Conservation (phyloP, 1,140 invertebrate species). For the Bombus breviceps region DNA sequence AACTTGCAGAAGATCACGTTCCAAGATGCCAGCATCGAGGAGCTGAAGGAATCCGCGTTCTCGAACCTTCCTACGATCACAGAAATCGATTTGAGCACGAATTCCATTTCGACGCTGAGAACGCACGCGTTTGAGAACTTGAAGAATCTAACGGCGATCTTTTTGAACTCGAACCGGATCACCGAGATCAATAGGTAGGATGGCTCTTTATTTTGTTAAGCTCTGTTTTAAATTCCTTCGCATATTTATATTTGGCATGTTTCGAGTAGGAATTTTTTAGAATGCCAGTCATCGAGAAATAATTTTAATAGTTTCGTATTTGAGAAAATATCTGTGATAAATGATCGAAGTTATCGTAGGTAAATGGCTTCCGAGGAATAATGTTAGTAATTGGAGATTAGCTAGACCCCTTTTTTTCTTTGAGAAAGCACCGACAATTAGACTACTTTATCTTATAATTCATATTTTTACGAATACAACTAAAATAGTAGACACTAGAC, state of each 20-base stretch:
- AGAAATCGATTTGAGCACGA: conserved; percentile 86
- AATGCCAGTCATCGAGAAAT: background rate
- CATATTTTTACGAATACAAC: background rate
- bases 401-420: too few relatives aligned
- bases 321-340: too few relatives aligned
- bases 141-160: conserved; percentile 85
- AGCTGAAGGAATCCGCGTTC: conserved; percentile 87
- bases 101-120: conserved; percentile 86
- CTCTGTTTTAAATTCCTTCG: too few relatives aligned
- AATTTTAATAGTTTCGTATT: background rate
- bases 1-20: conserved; percentile 87
- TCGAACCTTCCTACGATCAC: conserved; percentile 87
- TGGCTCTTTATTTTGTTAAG: too few relatives aligned
- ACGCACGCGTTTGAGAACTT: conserved; percentile 88
- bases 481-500: background rate
- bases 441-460: background rate
- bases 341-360: too few relatives aligned
- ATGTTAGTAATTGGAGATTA: too few relatives aligned
- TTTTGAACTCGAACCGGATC: conserved; percentile 88
- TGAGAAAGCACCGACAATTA: too few relatives aligned
- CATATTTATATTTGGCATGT: background rate
- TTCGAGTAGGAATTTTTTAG: background rate
- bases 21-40: conserved; percentile 87
- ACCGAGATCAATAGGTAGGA: conserved; percentile 86
- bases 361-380: too few relatives aligned